Base-by-base conservation (phyloP, 2,888 invertebrate species). In the Tiliacea citrago region DNA sequence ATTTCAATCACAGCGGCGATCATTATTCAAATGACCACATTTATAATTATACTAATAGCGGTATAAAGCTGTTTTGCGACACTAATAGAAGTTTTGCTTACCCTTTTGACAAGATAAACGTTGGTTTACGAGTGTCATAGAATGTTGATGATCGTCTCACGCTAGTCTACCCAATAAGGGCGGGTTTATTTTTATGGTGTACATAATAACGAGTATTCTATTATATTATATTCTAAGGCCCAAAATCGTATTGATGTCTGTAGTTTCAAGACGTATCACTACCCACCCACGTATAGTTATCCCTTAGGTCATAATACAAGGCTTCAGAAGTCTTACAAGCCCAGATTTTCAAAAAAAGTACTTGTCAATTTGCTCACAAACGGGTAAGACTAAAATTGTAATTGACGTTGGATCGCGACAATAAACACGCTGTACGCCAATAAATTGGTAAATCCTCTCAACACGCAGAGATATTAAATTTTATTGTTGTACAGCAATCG, bases 401-500 rank as follows among this genome's bases (percentile, higher is more conserved):
- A 86, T 88, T 87, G 85, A 86, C 85, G 85, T 84, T 85, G 83
- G 79, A 88, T 78, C 77, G 68, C 68, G 78, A 77, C 87, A 88
- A 87, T 89, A 90, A 90, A 89, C 89, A 90, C 89, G 88, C 85
- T 85, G 88, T 84, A 79, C 72, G 74, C 63, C 89, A 85, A 88
- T 90, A 90, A 89, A 90, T 90, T 82, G 85, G 77, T 79, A 89
- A 90, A 90, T 88, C 84, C 89, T 88, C 88, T 88, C 87, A 85
- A 88, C 86, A 84, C 85, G 85, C 75, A 67, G 65, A 72, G 82
- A 84, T 88, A 90, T 90, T 91, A 92, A 90, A 91, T 92, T 91
- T 92, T 91, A 92, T 91, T 89, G 88, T 83, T 85, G 85, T 84
- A 88, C 86, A 86, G 84, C 84, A 77, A 86, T 90, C 91, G 90